Conservation (phyloP, 2,797 vertebrate genomes). For the Syngnathus rostellatus region DNA sequence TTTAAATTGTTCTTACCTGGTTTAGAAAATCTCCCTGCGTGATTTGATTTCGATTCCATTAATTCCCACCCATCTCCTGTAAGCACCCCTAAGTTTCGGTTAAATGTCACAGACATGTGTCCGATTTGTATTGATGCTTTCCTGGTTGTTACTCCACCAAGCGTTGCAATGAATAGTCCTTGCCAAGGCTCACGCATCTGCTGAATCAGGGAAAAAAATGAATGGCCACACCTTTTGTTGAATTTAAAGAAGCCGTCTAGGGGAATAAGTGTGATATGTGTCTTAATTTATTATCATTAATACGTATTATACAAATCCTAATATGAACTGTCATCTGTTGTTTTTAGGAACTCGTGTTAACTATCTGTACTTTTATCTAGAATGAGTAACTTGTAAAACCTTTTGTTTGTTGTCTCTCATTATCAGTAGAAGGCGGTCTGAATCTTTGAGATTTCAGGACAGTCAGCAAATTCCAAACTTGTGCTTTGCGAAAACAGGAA, state of each 20-base stretch:
- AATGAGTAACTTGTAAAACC: neutral
- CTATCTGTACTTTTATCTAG: neutral
- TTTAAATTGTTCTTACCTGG: constrained; percentile 13
- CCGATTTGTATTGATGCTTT: neutral
- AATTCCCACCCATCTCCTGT: neutral
- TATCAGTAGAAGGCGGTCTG: neutral
- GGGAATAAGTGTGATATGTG: neutral
- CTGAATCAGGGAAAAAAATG: constrained; percentile 18
- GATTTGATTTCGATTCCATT: neutral
- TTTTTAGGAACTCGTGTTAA: neutral
- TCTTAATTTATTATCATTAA: no score
- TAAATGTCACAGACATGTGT: constrained; percentile 17
- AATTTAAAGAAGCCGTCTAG: constrained; percentile 6
- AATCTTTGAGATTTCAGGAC: neutral
- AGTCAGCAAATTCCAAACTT: constrained; percentile 3
- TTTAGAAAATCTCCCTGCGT: neutral
- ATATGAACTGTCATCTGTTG: neutral
- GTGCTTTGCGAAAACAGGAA: constrained; percentile 1
- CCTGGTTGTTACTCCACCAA: neutral
- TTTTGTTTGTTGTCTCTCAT: neutral
- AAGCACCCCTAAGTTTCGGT: neutral
- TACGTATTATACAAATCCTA: neutral
- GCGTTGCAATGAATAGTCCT: neutral
- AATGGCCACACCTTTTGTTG: neutral
- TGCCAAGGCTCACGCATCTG: neutral